Percentiles rank a stretch among this genome's conserved stretches.
Conservation (phyloP, 2,113 vertebrate species). For the Centropristis striata region DNA sequence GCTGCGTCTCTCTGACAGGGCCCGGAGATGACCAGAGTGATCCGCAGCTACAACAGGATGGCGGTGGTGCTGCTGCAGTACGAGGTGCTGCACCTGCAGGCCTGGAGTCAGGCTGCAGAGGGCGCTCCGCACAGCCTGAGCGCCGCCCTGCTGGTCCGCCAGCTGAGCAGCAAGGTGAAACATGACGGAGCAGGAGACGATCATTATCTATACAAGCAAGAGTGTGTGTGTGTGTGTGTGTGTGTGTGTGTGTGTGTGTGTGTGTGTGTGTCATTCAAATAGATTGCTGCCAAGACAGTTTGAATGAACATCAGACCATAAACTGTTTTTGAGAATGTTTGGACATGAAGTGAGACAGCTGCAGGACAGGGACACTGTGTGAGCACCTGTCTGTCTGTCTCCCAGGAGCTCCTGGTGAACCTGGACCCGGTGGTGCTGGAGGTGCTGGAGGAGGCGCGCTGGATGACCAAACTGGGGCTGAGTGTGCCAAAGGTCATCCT, state of each 20-base stretch:
- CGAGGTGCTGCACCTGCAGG: conserved; percentile 85
- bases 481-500: conserved; percentile 79
- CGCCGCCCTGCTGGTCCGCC: conserved; percentile 81
- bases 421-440: conserved; percentile 86
- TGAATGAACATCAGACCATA: too few species aligned
- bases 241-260: too few species aligned
- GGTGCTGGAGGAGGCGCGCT: conserved; percentile 86
- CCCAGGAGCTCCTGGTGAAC: conserved; percentile 87
- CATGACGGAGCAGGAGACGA: not conserved
- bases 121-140: conserved; percentile 74
- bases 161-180: conserved; percentile 83
- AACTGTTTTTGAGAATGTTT: too few species aligned
- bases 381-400: conserved; percentile 7
- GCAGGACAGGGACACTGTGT: too few species aligned
- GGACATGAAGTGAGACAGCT: too few species aligned
- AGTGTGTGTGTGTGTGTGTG: too few species aligned
- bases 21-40: conserved; percentile 84
- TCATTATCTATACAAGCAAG: too few species aligned
- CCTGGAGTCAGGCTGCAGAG: conserved; percentile 84
- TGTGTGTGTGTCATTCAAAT: too few species aligned
- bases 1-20: conserved; percentile 67
- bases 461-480: conserved; percentile 84
- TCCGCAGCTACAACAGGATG: conserved; percentile 87
- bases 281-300: too few species aligned
- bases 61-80: conserved; percentile 86